Conservation (phyloP, 1,140 invertebrate species). For the Dreissena rostriformis region DNA sequence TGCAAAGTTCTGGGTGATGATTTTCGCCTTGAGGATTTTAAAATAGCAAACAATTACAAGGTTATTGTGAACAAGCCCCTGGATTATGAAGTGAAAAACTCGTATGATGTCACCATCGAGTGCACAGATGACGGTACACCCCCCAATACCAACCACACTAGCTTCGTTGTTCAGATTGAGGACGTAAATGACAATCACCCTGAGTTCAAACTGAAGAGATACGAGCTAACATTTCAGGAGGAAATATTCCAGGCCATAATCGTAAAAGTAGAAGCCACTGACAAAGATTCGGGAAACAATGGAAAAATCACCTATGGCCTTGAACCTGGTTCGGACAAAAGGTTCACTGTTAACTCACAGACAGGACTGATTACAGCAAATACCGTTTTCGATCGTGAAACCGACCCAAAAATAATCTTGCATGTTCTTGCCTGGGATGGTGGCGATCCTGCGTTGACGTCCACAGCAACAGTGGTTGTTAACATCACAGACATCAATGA, state of each 20-base stretch:
- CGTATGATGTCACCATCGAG: conserved; percentile 63
- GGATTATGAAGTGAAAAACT: conserved; percentile 55
- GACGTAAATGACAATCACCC: conserved; percentile 98
- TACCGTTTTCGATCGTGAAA: conserved; percentile 70
- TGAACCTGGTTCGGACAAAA: conserved; percentile 59
- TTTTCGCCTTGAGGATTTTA: conserved; percentile 68
- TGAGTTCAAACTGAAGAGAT: conserved; percentile 86
- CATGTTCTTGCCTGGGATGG: conserved; percentile 70
- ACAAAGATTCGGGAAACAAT: conserved; percentile 91
- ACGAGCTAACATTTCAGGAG: conserved; percentile 84
- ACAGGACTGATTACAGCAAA: conserved; percentile 68
- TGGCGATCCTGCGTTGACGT: conserved; percentile 86
- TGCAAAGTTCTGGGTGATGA: conserved; percentile 69
- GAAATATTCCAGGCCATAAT: conserved; percentile 85
- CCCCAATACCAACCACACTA: conserved; percentile 85
- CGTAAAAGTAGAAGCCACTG: conserved; percentile 88
- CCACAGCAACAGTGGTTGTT: conserved; percentile 93
- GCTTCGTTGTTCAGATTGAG: conserved; percentile 86
- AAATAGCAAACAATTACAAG: conserved; percentile 66
- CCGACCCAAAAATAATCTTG: conserved; percentile 64
- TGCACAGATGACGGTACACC: conserved; percentile 66
- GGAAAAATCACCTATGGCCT: conserved; percentile 79
- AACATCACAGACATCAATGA: conserved; percentile 75
- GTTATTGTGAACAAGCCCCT: conserved; percentile 64
- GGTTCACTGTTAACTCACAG: conserved; percentile 66